Conservation (phyloP, 2,888 invertebrate species). For the Drosophila mulleri region DNA sequence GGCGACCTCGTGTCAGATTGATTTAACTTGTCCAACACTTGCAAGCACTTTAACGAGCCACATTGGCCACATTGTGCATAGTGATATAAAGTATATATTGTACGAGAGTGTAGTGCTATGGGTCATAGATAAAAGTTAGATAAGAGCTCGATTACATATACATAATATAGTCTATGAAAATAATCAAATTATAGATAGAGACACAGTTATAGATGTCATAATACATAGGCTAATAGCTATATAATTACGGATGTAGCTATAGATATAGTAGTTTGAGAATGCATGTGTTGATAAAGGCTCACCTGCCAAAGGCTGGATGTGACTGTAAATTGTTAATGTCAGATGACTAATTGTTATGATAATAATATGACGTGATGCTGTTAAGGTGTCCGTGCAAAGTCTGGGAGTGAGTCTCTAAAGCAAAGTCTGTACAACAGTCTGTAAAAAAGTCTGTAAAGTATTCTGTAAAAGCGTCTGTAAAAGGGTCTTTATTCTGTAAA, state of each 20-base stretch:
- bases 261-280: not conserved
- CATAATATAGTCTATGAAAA: not conserved
- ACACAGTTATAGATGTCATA: not conserved
- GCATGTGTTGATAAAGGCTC: not conserved
- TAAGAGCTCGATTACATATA: not conserved
- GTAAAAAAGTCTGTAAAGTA: too few relatives aligned
- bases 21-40: conserved; percentile 4
- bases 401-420: too few relatives aligned
- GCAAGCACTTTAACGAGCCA: conserved; percentile 10
- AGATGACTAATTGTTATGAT: not conserved
- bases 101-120: not conserved
- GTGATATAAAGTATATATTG: not conserved
- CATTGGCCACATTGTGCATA: not conserved
- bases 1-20: not conserved
- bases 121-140: not conserved
- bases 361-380: not conserved
- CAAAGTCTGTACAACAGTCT: too few relatives aligned
- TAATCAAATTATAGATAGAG: not conserved
- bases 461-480: too few relatives aligned
- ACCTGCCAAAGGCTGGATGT: not conserved
- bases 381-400: not conserved
- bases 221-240: not conserved
- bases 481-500: not conserved
- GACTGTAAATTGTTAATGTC: not conserved
- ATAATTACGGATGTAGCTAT: not conserved